Evolutionary conservation across 2,797 vertebrate species (phyloP).

Genomic region (Fistularia commersonii): DNA sequence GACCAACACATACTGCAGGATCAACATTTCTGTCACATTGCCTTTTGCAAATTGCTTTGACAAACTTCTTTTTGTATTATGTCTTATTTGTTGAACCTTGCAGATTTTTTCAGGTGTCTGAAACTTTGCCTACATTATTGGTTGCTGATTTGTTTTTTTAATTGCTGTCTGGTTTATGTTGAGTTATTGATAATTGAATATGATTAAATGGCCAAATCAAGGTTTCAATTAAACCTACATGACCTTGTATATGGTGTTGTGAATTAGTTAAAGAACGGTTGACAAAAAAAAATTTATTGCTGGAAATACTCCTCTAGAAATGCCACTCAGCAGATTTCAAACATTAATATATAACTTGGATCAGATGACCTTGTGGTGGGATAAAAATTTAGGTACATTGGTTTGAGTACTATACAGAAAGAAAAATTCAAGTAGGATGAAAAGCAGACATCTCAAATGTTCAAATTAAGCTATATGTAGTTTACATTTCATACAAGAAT

Average conservation of each 20-base stretch:
- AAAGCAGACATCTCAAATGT: constrained; percentile 43
- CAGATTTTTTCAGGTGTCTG: constrained; percentile 28
- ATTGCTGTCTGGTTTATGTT: constrained; percentile 31
- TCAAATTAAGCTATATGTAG: constrained; percentile 59
- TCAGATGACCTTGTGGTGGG: constrained; percentile 5
- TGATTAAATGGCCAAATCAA: constrained; percentile 15
- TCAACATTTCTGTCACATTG: constrained; percentile 3
- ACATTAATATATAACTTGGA: no score
- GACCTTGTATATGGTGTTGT: constrained; percentile 34
- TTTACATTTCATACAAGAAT: constrained; percentile 71
- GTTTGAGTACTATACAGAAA: constrained; percentile 65
- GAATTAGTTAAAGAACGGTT: not conserved
- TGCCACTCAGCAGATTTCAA: no score
- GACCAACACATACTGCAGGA: constrained; percentile 40
- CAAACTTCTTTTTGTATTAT: constrained; percentile 15
- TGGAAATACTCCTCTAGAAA: not conserved
- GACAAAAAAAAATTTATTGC: not conserved
- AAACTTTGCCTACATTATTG: constrained; percentile 20
- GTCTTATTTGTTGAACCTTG: constrained; percentile 35
- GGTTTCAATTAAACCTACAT: constrained; percentile 57
- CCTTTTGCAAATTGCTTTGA: not conserved
- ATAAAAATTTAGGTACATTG: constrained; percentile 65
- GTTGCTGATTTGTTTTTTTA: constrained; percentile 23
- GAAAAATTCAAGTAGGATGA: constrained; percentile 69
- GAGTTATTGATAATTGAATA: constrained; percentile 27